A percentile compares a stretch with the other conserved stretches of the same genome.
phyloP scores from a whole-genome alignment of 1,140 invertebrate genomes.

The Helicoverpa zea region DNA sequence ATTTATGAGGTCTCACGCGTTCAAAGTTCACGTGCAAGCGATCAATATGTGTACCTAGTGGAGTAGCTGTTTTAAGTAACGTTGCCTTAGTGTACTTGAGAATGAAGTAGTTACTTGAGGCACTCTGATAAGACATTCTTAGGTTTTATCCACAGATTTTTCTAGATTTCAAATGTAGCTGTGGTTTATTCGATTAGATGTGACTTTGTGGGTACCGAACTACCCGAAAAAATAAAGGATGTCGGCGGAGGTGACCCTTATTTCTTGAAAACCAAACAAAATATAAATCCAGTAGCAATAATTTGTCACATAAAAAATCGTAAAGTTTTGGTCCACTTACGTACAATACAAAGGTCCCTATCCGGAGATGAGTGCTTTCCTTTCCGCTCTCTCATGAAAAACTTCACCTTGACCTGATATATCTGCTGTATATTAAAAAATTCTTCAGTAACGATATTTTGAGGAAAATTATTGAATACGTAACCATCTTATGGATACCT shows the following conservation, averaged over 20 bases:
- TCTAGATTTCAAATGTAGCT: no score
- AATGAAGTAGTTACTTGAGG: no score
- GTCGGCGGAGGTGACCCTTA: no score
- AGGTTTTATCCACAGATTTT: no score
- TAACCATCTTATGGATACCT: no score
- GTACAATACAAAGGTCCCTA: constrained; percentile 29
- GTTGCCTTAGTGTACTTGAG: no score
- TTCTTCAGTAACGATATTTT: no score
- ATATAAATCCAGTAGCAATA: not conserved
- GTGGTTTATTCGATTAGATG: no score
- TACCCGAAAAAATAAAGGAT: no score
- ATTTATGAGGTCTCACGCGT: constrained; percentile 28
- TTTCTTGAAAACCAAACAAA: not conserved
- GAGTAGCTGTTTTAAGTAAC: not conserved
- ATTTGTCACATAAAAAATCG: not conserved
- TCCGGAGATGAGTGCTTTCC: constrained; percentile 4
- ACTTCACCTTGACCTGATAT: constrained; percentile 6
- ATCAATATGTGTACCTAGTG: not conserved
- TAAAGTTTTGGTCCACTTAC: constrained; percentile 24
- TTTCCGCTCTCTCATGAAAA: constrained; percentile 9
- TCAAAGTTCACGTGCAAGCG: not conserved
- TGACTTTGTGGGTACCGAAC: no score
- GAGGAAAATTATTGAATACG: no score
- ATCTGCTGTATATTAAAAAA: not conserved
- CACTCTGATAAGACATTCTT: no score